Base-by-base conservation (phyloP, 2,113 vertebrate genomes). In the Oostethus manadensis region DNA sequence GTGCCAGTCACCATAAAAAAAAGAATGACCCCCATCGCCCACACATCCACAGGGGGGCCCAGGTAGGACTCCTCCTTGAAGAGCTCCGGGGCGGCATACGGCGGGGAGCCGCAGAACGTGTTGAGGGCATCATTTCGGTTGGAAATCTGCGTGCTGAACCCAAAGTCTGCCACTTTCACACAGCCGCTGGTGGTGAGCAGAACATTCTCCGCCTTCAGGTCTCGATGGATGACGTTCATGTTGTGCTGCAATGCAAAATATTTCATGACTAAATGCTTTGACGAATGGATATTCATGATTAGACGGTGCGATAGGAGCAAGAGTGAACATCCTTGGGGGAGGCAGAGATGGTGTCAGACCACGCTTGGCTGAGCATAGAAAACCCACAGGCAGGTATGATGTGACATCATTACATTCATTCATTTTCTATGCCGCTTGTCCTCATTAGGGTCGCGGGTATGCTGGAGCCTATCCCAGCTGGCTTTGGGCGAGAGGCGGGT, bases 201-300 rank as follows among this genome's bases (percentile, higher is more conserved):
- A 1, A 98, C 86, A 0, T 98, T 99, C 86, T 99, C 96, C 0
- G 97, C 97, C 74, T 99, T 99, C 87, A 98, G 79, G 84, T 98
- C 94, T 3, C 94, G 87, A 71, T 99, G 94, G 68, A 99, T 93
- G 58, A 98, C 92, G 70, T 92, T 92, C 62, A 87, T 87, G 26
- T 93, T 91, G 55, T 99, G 97, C 96, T 98, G 84, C 62, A 70
- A 21, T 78, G 47, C 0, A 16, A 57, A 81, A 45, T 16, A 51
- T 1, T 60, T 2, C 5, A 26, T 26, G 23, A 26, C 23, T 2
- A 38, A 38, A 38, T 11, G 10, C 35, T 38, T 10, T 49, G 47
- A 49, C 13, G n/a, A 18, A 0, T 47, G n/a, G 45, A 46, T 46
- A 6, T 46, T 46, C 7, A 35, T 35, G 7, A 35, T 35, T 10